Conservation (phyloP, 2,888 invertebrate species). For the Polydesmus complanatus region DNA sequence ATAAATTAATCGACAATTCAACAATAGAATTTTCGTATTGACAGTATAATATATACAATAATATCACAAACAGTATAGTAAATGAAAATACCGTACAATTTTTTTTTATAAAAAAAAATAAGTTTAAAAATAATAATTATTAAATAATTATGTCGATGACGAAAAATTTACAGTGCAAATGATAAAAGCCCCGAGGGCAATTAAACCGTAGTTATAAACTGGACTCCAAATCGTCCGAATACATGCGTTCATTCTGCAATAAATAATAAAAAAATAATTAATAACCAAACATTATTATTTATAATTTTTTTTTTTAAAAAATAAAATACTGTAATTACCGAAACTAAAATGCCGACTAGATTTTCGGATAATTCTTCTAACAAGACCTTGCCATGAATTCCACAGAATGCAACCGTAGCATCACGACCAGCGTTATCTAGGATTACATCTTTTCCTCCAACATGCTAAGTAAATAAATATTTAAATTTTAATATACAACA, state of each 20-base stretch:
- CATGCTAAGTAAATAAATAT: slow-evolving; percentile 45
- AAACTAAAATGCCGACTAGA: slow-evolving; percentile 59
- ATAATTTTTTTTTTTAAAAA: not conserved
- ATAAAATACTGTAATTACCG: slow-evolving; percentile 24
- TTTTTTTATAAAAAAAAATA: not conserved
- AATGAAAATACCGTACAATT: too few species aligned
- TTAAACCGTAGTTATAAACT: not conserved
- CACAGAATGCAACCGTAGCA: slow-evolving; percentile 65
- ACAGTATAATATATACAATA: too few species aligned
- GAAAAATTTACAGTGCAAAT: not conserved
- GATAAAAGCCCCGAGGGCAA: not conserved
- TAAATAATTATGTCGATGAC: not conserved
- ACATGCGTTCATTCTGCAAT: not conserved
- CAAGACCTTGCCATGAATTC: slow-evolving; percentile 56
- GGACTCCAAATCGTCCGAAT: not conserved
- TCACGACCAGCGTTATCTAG: slow-evolving; percentile 73
- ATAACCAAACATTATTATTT: too few species aligned
- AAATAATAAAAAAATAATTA: too few species aligned
- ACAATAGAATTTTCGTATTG: too few species aligned
- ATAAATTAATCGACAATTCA: too few species aligned
- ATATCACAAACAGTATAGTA: too few species aligned
- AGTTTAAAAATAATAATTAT: not conserved
- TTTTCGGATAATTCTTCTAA: slow-evolving; percentile 50
- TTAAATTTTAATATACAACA: not conserved
- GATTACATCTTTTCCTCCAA: slow-evolving; percentile 67